Conservation (phyloP, 1,140 invertebrate species). For the Penaeus vannamei region DNA sequence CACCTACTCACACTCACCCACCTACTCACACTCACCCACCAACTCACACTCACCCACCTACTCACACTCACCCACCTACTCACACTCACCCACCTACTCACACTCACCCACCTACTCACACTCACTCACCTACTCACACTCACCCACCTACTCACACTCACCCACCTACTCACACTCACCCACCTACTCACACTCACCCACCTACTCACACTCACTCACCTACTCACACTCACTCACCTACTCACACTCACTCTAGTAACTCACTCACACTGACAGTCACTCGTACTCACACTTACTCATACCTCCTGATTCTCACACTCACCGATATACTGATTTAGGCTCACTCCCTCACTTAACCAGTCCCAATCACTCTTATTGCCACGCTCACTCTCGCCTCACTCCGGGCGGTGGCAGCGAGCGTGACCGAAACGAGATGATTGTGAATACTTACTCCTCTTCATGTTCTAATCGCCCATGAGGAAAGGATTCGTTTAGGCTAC, state of each 20-base stretch:
- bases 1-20: neutral
- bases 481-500: too few species aligned
- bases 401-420: too few species aligned
- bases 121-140: too few species aligned
- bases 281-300: too few species aligned
- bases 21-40: neutral
- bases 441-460: too few species aligned
- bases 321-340: neutral
- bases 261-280: too few species aligned
- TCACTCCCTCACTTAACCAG: neutral
- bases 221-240: too few species aligned
- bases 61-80: neutral
- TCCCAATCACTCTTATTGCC: neutral
- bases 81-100: neutral
- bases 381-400: too few species aligned
- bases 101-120: too few species aligned
- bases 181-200: neutral
- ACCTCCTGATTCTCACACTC: too few species aligned
- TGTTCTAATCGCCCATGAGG: too few species aligned
- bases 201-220: neutral
- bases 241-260: neutral
- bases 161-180: neutral
- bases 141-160: neutral
- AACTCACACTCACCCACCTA: neutral
- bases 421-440: too few species aligned